These are phyloP conservation scores for Micromussa lordhowensis DNA, from an alignment of 92 coral and sea anemone species.

Conservation along the genomic window DNA sequence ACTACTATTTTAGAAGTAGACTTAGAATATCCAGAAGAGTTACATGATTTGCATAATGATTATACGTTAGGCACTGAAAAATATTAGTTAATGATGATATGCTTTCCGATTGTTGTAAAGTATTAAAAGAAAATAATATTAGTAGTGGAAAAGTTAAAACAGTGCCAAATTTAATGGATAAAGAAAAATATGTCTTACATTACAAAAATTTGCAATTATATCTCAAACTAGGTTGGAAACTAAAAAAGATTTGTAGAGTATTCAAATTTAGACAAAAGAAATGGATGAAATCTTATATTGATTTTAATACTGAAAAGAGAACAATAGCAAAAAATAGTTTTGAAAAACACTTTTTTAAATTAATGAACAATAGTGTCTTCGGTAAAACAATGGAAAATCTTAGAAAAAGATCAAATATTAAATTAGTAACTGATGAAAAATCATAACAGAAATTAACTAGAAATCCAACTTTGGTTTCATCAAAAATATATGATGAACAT, in stretches of 20 bases:
- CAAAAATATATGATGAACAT: neutral
- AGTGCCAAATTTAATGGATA: too few species aligned
- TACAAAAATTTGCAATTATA: conserved; percentile 9
- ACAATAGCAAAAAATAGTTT: neutral
- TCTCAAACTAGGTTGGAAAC: conserved; percentile 31
- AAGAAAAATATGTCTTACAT: too few species aligned
- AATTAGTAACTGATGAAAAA: neutral
- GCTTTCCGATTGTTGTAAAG: conserved; percentile 3
- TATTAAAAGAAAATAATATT: too few species aligned
- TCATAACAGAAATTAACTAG: neutral
- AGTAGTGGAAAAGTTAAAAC: too few species aligned
- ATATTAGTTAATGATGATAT: conserved; percentile 14
- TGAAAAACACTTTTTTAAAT: neutral
- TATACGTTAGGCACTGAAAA: conserved; percentile 20
- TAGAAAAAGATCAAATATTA: conserved; percentile 36
- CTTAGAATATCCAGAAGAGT: neutral
- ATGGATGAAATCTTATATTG: neutral
- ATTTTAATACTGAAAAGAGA: neutral
- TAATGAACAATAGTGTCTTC: conserved; percentile 61
- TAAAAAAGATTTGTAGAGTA: conserved; percentile 31
- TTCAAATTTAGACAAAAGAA: conserved; percentile 17
- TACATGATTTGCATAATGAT: neutral
- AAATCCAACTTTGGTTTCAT: neutral
- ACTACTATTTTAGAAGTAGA: neutral
- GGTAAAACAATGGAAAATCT: conserved; percentile 65